Evolutionary conservation across 2,113 vertebrate genomes (phyloP).

Genomic region (Penelope pileata): DNA sequence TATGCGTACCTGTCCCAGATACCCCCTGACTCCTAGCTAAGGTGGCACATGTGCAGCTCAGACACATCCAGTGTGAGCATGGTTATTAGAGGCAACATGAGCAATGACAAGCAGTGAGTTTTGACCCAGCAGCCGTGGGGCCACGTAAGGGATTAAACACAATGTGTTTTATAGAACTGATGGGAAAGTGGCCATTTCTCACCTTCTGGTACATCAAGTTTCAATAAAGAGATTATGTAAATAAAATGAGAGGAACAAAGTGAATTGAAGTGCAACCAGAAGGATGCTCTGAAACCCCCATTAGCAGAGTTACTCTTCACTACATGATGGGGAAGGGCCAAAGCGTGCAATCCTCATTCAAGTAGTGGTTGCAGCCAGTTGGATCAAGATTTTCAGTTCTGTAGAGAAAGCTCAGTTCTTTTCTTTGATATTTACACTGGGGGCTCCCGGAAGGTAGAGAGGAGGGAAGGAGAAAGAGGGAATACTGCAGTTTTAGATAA

Average conservation of each 20-base stretch:
- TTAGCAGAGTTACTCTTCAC: background rate
- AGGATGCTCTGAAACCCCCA: background rate
- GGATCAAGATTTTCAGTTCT: background rate
- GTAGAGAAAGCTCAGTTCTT: background rate
- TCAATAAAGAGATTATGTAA: background rate
- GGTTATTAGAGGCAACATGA: background rate
- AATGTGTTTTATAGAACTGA: background rate
- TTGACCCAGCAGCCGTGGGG: background rate
- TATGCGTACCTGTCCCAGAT: background rate
- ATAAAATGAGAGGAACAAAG: background rate
- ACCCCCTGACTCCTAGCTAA: background rate
- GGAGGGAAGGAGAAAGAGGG: background rate
- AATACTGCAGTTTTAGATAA: background rate
- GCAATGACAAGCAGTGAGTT: background rate
- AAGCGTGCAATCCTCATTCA: background rate
- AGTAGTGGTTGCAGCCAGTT: background rate
- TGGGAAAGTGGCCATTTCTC: background rate
- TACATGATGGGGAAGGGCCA: background rate
- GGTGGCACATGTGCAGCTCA: background rate
- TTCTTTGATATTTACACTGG: background rate
- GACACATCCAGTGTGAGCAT: background rate
- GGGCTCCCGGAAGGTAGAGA: background rate
- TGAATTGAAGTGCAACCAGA: background rate
- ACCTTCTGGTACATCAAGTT: background rate
- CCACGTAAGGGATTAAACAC: background rate